phyloP scores from a whole-genome alignment of 2,888 invertebrate species.

The Apodemia zela region DNA sequence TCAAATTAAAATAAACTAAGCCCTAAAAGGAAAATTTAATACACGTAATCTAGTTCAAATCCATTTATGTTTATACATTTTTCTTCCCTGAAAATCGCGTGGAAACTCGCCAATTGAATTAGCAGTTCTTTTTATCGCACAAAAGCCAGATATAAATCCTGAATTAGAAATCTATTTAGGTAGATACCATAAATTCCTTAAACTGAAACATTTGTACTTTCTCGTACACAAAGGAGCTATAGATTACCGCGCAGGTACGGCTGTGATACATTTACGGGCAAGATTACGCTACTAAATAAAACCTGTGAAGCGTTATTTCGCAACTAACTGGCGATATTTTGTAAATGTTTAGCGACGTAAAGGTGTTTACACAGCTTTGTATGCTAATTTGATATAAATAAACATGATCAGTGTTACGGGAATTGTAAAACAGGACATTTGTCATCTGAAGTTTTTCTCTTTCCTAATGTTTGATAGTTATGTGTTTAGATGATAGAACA shows the following conservation, averaged over 20 bases:
- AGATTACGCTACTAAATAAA: constrained; percentile 37
- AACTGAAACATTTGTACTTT: constrained; percentile 31
- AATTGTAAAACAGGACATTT: neutral
- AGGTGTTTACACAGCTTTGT: constrained; percentile 19
- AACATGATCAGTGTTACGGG: neutral
- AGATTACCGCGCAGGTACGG: constrained; percentile 33
- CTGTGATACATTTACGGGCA: constrained; percentile 31
- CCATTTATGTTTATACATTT: constrained; percentile 1
- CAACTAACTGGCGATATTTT: constrained; percentile 32
- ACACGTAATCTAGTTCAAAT: neutral
- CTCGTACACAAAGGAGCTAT: constrained; percentile 35
- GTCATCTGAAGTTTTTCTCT: too few species aligned
- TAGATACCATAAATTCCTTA: constrained; percentile 27
- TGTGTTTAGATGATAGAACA: too few species aligned
- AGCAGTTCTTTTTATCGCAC: constrained; percentile 10
- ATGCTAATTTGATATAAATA: constrained; percentile 4
- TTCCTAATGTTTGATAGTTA: too few species aligned
- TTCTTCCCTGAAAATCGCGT: neutral
- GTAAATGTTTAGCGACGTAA: constrained; percentile 28
- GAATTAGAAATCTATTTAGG: constrained; percentile 20
- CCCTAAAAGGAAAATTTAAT: neutral
- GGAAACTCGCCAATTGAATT: constrained; percentile 16
- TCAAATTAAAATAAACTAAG: neutral
- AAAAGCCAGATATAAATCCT: constrained; percentile 19
- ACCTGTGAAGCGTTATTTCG: constrained; percentile 33